Percentiles rank a stretch among this genome's conserved stretches.
These are phyloP conservation scores for Zoanthus solanderi DNA, from an alignment of 92 coral and sea anemone genomes.

Conservation along the genomic window DNA sequence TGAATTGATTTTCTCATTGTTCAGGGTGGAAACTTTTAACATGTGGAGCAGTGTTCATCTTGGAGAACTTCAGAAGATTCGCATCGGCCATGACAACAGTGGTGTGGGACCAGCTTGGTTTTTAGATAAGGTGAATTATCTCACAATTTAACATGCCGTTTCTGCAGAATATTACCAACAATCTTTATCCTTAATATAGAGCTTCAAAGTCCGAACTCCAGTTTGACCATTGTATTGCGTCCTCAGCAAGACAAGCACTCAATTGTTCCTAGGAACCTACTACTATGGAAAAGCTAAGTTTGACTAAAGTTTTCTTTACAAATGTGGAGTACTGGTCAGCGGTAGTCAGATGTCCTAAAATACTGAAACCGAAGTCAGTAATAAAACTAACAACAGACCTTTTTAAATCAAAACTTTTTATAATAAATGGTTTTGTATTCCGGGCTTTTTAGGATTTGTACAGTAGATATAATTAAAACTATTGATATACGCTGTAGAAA, in stretches of 20 bases:
- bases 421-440: too few relatives aligned
- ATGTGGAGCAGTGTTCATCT: slow-evolving; percentile 37
- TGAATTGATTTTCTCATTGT: background rate
- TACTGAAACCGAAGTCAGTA: too few relatives aligned
- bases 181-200: background rate
- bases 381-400: too few relatives aligned
- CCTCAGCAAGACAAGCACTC: background rate
- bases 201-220: background rate
- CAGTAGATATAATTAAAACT: too few relatives aligned
- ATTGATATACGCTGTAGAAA: too few relatives aligned
- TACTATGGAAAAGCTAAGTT: too few relatives aligned
- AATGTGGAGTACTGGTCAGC: too few relatives aligned
- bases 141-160: background rate
- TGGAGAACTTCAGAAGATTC: slow-evolving; percentile 39
- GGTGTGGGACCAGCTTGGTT: slow-evolving; percentile 45
- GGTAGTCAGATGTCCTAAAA: too few relatives aligned
- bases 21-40: slow-evolving; percentile 43
- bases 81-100: slow-evolving; percentile 47
- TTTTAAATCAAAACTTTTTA: too few relatives aligned
- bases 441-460: too few relatives aligned
- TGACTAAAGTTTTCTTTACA: too few relatives aligned
- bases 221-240: background rate
- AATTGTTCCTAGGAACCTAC: too few relatives aligned
- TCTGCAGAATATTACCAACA: background rate
- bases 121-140: slow-evolving; percentile 24